Evolutionary conservation across 1,140 invertebrate species (phyloP), one percentile per base, ranked within the genome.

Genomic region (Drosophila nannoptera): DNA sequence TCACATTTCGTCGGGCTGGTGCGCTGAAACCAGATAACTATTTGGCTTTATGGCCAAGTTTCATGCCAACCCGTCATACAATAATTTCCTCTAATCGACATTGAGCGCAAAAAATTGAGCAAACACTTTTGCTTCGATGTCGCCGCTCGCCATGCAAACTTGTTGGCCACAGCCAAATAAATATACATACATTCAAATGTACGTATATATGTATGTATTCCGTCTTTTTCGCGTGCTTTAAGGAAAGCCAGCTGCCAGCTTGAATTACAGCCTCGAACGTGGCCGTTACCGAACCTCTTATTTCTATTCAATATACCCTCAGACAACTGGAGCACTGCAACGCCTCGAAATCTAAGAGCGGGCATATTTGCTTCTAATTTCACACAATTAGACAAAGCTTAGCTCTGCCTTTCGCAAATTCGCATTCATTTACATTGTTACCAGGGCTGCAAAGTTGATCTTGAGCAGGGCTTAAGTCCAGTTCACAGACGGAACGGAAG

Each of bases 61-160:
- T 81, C 81, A 84, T 84, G 81, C 81, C 64, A 86, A 62, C 58
- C 64, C 81, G 81, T 69, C 81, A 76, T 84, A 80, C 73, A 86
- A 84, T 84, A 84, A 84, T 84, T 86, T 61, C 58, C 81, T 74
- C 58, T 84, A 84, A 86, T 84, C 81, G 77, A 72, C 77, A 64
- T 62, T 53, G 38, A 77, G 77, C 73, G 77, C 67, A 49, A 67
- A 81, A 81, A 84, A 84, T 86, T 84, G 81, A 84, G 77, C 81
- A 86, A 84, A 86, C 81, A 84, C 81, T 80, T 83, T 75, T 46
- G 42, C 45, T 58, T 38, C 32, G 22, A n/a, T n/a, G n/a, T n/a
- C n/a, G n/a, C 46, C 33, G 7, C 42, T 48, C 60, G 45, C 52
- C 68, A 70, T 66, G 69, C 63, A 53, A 67, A 58, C 54, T 55